Conservation (phyloP, 2,888 invertebrate genomes). For the Apamea crenata region DNA sequence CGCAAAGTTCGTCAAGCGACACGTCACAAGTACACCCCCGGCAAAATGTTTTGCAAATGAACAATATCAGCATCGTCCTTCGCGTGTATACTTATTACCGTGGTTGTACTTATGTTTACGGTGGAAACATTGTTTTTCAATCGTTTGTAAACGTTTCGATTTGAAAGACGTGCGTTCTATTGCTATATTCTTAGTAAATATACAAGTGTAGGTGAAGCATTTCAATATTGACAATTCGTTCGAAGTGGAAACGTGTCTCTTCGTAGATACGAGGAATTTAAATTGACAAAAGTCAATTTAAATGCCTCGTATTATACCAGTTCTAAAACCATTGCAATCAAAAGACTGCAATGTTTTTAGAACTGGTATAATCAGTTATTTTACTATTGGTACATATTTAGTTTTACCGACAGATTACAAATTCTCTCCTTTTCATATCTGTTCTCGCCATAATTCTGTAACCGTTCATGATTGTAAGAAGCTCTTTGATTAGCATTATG, state of each 20-base stretch:
- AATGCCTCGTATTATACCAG: too few relatives aligned
- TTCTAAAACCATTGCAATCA: too few relatives aligned
- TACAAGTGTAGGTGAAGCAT: constrained; percentile 17
- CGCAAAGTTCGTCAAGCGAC: neutral
- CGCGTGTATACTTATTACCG: constrained; percentile 28
- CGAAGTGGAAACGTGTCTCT: constrained; percentile 17
- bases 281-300: neutral
- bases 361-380: neutral
- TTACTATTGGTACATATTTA: neutral
- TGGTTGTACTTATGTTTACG: constrained; percentile 43
- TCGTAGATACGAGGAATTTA: constrained; percentile 10
- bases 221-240: constrained; percentile 5
- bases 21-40: constrained; percentile 20
- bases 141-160: constrained; percentile 12
- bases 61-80: constrained; percentile 26
- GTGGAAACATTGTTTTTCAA: constrained; percentile 32
- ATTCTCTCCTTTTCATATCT: neutral
- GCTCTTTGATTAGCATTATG: constrained; percentile 3
- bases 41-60: constrained; percentile 33
- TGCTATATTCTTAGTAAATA: constrained; percentile 38
- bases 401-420: neutral
- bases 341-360: neutral
- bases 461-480: neutral
- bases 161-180: constrained; percentile 10
- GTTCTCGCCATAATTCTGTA: neutral